Percentiles rank a stretch among this genome's conserved stretches.
These are phyloP conservation scores for Euphydryas editha DNA, from an alignment of 2,888 invertebrate species.

Conservation along the genomic window DNA sequence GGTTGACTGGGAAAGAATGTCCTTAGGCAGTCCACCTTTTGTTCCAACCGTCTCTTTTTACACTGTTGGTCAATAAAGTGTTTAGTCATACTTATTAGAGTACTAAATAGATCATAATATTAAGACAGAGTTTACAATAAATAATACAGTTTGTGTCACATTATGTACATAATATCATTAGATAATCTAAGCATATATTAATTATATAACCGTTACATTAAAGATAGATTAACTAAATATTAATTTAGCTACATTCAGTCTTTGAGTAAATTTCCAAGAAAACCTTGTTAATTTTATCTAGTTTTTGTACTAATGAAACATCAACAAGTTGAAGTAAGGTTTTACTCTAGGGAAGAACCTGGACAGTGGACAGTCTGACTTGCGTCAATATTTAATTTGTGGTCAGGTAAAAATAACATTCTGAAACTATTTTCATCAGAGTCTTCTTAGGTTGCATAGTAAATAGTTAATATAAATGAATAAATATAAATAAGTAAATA, in stretches of 20 bases:
- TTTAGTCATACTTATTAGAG: no score
- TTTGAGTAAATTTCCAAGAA: not conserved
- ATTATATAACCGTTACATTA: not conserved
- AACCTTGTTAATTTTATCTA: not conserved
- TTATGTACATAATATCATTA: no score
- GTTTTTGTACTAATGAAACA: constrained; percentile 8
- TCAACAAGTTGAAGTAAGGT: constrained; percentile 10
- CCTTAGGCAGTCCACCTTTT: no score
- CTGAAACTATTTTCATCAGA: not conserved
- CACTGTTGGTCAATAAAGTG: no score
- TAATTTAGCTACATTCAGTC: constrained; percentile 9
- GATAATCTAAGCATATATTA: no score
- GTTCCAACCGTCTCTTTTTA: no score
- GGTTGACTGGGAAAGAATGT: no score
- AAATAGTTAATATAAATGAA: not conserved
- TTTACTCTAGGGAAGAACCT: not conserved
- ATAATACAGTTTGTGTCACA: no score
- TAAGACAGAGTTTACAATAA: no score
- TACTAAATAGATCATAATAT: no score
- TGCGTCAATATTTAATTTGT: not conserved
- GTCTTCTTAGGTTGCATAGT: not conserved
- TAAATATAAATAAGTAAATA: not conserved
- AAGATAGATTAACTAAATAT: not conserved
- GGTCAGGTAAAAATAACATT: not conserved
- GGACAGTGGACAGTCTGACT: not conserved